Evolutionary conservation across 2,888 invertebrate genomes (phyloP).

Genomic region (Subacronicta megacephala): DNA sequence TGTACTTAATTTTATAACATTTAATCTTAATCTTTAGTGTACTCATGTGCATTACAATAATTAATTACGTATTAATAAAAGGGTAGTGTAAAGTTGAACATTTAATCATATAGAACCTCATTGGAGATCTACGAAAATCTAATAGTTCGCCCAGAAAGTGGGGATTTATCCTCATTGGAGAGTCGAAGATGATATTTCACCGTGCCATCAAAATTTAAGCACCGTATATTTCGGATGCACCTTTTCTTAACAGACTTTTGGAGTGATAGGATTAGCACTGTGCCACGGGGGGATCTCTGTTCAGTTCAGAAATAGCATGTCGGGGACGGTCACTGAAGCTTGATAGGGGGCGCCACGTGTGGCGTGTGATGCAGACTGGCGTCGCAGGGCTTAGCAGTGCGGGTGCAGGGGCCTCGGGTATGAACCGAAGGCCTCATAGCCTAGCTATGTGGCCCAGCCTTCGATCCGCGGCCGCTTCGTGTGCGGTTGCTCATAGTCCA

Average conservation of each 20-base stretch:
- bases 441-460: conserved; percentile 97
- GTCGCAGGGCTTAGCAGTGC: conserved; percentile 81
- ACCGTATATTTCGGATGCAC: conserved; percentile 74
- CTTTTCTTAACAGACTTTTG: conserved; percentile 73
- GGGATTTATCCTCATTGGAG: conserved; percentile 43
- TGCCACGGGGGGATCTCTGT: conserved; percentile 55
- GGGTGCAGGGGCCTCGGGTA: conserved; percentile 87
- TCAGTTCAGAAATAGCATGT: conserved; percentile 62
- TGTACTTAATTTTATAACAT: conserved; percentile 82
- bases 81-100: conserved; percentile 80
- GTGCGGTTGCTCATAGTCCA: conserved; percentile 90
- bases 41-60: conserved; percentile 82
- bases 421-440: conserved; percentile 86
- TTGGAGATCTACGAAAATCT: conserved; percentile 44
- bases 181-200: conserved; percentile 59
- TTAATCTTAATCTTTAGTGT: conserved; percentile 79
- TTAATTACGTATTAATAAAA: conserved; percentile 83
- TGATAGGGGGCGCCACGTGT: conserved; percentile 61
- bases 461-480: conserved; percentile 97
- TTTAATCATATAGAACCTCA: conserved; percentile 67
- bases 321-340: conserved; percentile 68
- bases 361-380: conserved; percentile 54
- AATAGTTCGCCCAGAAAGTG: conserved; percentile 43
- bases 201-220: conserved; percentile 74
- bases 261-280: conserved; percentile 64